Percentiles rank a stretch among this genome's conserved stretches.
Conservation (phyloP, 1,140 invertebrate genomes). For the Trichomalopsis sarcophagae region DNA sequence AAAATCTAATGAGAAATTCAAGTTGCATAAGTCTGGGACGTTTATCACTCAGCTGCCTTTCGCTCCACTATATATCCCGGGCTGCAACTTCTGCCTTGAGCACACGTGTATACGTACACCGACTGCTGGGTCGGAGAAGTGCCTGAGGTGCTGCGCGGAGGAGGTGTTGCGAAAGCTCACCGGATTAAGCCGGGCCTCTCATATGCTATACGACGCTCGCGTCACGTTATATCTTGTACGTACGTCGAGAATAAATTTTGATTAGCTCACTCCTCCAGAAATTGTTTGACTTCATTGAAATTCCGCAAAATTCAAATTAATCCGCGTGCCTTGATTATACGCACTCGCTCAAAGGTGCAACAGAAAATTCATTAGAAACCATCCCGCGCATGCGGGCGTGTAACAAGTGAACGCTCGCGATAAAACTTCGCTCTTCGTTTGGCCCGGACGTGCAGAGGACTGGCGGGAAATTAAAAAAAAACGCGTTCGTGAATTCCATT, state of each 20-base stretch:
- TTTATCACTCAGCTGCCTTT: conserved; percentile 28
- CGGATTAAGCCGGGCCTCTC: conserved; percentile 1
- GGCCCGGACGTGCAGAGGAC: too few species aligned
- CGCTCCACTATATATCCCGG: neutral
- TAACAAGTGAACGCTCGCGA: too few species aligned
- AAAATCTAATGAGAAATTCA: neutral
- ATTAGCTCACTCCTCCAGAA: neutral
- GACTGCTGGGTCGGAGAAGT: neutral
- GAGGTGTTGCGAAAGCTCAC: conserved; percentile 2
- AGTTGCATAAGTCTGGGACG: neutral
- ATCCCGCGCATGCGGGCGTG: too few species aligned
- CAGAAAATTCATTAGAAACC: neutral
- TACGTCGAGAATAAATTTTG: neutral
- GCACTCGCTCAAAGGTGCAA: neutral
- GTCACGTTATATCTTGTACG: neutral
- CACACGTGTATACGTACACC: neutral
- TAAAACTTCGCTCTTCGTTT: too few species aligned
- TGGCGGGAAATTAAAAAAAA: neutral
- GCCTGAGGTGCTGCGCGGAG: neutral
- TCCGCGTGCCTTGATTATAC: too few species aligned
- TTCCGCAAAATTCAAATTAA: neutral
- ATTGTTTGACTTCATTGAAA: neutral
- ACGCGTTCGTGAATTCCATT: neutral
- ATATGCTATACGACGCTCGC: neutral
- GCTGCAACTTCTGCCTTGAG: neutral